Base-by-base conservation (phyloP, 2,888 invertebrate genomes). In the Gandaritis pyraliata region DNA sequence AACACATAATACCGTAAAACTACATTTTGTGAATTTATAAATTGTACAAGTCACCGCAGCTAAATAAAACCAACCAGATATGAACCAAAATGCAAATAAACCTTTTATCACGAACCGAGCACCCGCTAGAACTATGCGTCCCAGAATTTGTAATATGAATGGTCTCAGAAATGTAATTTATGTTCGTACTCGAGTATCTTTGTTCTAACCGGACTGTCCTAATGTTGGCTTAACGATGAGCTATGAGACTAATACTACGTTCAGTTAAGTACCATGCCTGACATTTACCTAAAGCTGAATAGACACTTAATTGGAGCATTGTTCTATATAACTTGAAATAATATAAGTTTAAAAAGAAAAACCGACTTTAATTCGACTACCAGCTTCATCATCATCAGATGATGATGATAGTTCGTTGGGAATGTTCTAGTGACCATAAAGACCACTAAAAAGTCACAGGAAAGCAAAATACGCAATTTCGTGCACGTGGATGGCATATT, bases 221-320 rank as follows among this genome's bases (percentile, higher is more conserved):
- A 65, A 48, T 56, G 56, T 54, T 59, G 49, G 59, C 47, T 56
- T 59, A 59, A 56, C 49, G 38, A 61, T 64, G 33, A 50, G 58
- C 48, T 61, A 54, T 58, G 47, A 41, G 47, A 51, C 43, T 38
- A 54, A 57, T 47, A 52, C 33, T 33, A 45, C 23, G 46, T 46
- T n/a, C 46, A 11, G 16, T 10, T 16, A 8, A 11, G n/a, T 15
- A 15, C 15, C 16, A 16, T 3, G 16, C 15, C 15, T 43, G 43
- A 16, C 43, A 43, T 16, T 43, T 16, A 43, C 10, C 10, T 3
- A 11, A 16, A 43, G 43, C 43, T 15, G 6, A 43, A 13, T 41
- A n/a, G 15, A 43, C 16, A 43, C 43, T 6, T 11, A 43, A 2
- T 8, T 16, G 15, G 15, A 8, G 8, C n/a, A 38, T n/a, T 12